Evolutionary conservation across 37 sponge, comb jelly and placozoan species (phyloP).

Genomic region (Spongilla lacustris): DNA sequence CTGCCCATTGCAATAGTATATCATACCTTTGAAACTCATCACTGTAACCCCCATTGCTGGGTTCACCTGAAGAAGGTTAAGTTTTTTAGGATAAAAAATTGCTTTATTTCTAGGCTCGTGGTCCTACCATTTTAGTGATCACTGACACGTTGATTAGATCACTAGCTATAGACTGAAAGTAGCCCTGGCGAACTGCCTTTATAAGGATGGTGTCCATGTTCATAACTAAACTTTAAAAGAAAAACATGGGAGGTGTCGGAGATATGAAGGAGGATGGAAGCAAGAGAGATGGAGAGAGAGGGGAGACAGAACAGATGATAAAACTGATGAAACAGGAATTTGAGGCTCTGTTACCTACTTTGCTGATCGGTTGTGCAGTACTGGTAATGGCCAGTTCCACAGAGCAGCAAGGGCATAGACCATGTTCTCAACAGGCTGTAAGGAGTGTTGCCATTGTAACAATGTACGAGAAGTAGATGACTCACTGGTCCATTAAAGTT

Average conservation of each 20-base stretch:
- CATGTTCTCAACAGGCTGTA: neutral
- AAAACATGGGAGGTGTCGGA: no score
- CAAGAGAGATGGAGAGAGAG: no score
- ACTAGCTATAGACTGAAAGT: no score
- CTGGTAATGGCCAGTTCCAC: neutral
- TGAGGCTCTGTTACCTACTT: neutral
- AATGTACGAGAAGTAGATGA: neutral
- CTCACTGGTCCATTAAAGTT: neutral
- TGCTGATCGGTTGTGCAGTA: neutral
- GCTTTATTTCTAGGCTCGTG: neutral
- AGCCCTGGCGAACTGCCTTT: neutral
- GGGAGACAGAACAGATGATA: no score
- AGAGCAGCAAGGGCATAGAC: neutral
- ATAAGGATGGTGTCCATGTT: neutral
- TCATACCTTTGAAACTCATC: neutral
- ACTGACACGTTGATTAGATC: neutral
- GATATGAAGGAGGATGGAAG: no score
- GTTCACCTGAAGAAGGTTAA: neutral
- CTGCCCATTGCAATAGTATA: neutral
- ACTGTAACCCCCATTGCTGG: neutral
- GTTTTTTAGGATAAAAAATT: neutral
- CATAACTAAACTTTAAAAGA: no score
- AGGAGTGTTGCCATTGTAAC: neutral
- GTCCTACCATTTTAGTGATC: neutral
- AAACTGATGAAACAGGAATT: no score